Evolutionary conservation across 2,797 vertebrate species (phyloP).

Genomic region (Chrysocyon brachyurus): DNA sequence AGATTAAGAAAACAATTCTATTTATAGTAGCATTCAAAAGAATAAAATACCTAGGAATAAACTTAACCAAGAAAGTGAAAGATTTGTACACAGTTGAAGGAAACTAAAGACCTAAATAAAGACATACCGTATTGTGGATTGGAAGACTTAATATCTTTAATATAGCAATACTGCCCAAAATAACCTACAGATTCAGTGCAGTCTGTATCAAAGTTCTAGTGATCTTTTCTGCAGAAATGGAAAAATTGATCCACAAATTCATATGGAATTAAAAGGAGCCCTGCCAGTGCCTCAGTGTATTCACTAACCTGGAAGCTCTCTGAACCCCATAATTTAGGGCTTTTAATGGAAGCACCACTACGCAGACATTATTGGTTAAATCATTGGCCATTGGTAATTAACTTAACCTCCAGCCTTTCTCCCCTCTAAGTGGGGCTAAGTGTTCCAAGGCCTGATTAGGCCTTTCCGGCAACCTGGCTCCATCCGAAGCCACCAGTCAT

Average conservation of each 20-base stretch:
- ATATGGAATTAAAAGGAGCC: neutral
- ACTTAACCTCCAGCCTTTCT: neutral
- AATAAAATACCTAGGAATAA: slow-evolving; percentile 69
- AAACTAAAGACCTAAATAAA: slow-evolving; percentile 55
- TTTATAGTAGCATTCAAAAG: slow-evolving; percentile 51
- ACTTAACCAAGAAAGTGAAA: slow-evolving; percentile 42
- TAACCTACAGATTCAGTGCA: neutral
- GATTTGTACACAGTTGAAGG: slow-evolving; percentile 30
- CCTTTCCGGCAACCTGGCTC: neutral
- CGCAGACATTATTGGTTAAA: neutral
- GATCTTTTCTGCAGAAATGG: neutral
- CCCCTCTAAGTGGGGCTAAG: neutral
- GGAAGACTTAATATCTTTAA: slow-evolving; percentile 41
- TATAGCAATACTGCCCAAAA: neutral
- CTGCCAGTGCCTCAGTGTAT: neutral
- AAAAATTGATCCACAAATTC: neutral
- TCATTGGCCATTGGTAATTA: neutral
- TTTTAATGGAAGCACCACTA: slow-evolving; percentile 28
- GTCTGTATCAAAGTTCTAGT: neutral
- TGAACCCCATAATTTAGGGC: neutral
- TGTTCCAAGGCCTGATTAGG: neutral
- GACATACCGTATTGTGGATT: neutral
- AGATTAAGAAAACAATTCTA: slow-evolving; percentile 62
- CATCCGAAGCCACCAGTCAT: neutral
- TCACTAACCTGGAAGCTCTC: neutral